Conservation (phyloP, 2,888 invertebrate genomes). For the Andrena flavipes region DNA sequence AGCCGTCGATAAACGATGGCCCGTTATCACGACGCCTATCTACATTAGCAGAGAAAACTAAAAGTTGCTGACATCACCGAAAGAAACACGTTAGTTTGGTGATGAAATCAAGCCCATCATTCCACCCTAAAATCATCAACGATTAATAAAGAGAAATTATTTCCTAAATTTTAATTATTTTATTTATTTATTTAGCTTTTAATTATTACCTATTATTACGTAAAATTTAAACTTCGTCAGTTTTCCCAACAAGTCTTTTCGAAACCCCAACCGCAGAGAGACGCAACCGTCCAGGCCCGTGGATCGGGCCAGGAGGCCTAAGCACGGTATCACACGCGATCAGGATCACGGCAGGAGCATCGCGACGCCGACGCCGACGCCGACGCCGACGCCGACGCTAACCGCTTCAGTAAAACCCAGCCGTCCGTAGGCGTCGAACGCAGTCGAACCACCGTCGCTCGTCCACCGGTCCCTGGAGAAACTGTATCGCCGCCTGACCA, state of each 20-base stretch:
- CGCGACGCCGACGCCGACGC: constrained; percentile 62
- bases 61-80: constrained; percentile 23
- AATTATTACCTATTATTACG: too few species aligned
- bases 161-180: too few species aligned
- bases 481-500: constrained; percentile 73
- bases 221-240: too few species aligned
- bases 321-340: constrained; percentile 76
- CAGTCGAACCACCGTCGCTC: constrained; percentile 65
- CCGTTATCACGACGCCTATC: constrained; percentile 23
- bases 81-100: neutral
- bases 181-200: too few species aligned
- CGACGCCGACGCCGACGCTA: constrained; percentile 55
- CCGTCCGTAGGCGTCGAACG: constrained; percentile 75
- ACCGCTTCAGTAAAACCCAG: constrained; percentile 77
- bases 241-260: too few species aligned
- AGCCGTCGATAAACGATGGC: constrained; percentile 9
- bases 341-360: constrained; percentile 69
- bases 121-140: too few species aligned
- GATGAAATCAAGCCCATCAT: too few species aligned
- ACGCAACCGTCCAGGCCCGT: constrained; percentile 21
- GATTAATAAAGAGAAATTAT: too few species aligned
- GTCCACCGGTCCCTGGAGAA: constrained; percentile 72
- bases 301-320: constrained; percentile 39
- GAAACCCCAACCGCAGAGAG: too few species aligned
- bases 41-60: constrained; percentile 34